These are phyloP conservation scores for Zaprionus africanus DNA, from an alignment of 1,140 invertebrate species.

Conservation along the genomic window DNA sequence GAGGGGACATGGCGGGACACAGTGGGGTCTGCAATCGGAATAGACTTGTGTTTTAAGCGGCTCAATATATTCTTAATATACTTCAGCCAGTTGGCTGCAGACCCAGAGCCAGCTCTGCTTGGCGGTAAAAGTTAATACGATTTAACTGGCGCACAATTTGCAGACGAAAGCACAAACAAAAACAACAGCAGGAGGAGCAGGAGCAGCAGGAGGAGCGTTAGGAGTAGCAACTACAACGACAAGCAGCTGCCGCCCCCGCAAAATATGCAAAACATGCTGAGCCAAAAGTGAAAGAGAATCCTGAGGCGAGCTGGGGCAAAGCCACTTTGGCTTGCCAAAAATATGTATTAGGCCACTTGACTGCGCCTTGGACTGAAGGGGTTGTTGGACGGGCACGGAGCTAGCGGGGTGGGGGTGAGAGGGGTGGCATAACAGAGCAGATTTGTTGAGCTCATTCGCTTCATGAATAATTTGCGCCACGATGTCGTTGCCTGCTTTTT, in stretches of 20 bases:
- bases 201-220: background rate
- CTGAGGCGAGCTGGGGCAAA: conserved; percentile 35
- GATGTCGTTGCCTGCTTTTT: conserved; percentile 59
- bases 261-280: conserved; percentile 74
- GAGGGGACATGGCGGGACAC: background rate
- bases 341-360: conserved; percentile 81
- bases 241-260: conserved; percentile 15
- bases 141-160: conserved; percentile 73
- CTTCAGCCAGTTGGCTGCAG: conserved; percentile 70
- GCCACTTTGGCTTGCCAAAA: conserved; percentile 66
- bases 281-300: conserved; percentile 41
- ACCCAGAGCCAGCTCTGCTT: conserved; percentile 24
- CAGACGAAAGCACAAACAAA: conserved; percentile 42
- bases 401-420: background rate
- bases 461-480: conserved; percentile 80
- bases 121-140: conserved; percentile 80
- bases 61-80: conserved; percentile 83
- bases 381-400: background rate
- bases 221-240: conserved; percentile 15
- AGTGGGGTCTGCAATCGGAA: conserved; percentile 53
- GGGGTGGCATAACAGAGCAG: conserved; percentile 39
- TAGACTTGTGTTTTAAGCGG: conserved; percentile 74
- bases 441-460: conserved; percentile 81
- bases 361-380: conserved; percentile 37
- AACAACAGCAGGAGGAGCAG: background rate